These are phyloP conservation scores for Pterocles gutturalis DNA, from an alignment of 2,113 vertebrate genomes.

Conservation along the genomic window DNA sequence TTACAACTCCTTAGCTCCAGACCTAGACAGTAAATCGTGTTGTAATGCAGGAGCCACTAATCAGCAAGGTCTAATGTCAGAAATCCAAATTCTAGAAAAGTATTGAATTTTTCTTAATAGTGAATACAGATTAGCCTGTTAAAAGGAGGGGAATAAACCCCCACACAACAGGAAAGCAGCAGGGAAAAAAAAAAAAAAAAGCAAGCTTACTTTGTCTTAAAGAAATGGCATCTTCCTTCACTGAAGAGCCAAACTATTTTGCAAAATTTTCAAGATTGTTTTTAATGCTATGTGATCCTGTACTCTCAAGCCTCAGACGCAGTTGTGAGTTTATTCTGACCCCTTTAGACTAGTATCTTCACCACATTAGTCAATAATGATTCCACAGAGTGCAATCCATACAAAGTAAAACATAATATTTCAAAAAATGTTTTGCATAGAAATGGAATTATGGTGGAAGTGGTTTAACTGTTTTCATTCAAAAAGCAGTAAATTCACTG, in stretches of 20 bases:
- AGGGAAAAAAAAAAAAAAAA: not conserved
- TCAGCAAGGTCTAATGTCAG: not conserved
- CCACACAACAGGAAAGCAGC: not conserved
- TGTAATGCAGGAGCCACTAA: not conserved
- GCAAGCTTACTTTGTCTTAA: not conserved
- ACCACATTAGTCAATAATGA: not conserved
- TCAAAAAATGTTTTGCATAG: not conserved
- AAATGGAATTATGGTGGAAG: not conserved
- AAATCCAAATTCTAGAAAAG: not conserved
- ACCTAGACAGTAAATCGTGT: not conserved
- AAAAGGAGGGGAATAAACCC: fast-evolving
- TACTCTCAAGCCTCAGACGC: not conserved
- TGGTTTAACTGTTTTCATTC: not conserved
- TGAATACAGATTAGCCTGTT: not conserved
- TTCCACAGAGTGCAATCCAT: not conserved
- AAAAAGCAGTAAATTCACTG: not conserved
- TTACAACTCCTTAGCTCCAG: not conserved
- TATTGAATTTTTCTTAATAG: not conserved
- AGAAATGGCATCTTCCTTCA: not conserved
- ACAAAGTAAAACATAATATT: not conserved
- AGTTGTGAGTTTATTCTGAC: not conserved
- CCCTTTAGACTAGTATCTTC: not conserved
- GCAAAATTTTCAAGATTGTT: not conserved
- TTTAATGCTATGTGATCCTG: not conserved
- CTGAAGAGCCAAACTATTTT: not conserved